These are phyloP conservation scores for Sebastes trivittatus DNA, from an alignment of 2,797 vertebrate genomes.

Conservation along the genomic window DNA sequence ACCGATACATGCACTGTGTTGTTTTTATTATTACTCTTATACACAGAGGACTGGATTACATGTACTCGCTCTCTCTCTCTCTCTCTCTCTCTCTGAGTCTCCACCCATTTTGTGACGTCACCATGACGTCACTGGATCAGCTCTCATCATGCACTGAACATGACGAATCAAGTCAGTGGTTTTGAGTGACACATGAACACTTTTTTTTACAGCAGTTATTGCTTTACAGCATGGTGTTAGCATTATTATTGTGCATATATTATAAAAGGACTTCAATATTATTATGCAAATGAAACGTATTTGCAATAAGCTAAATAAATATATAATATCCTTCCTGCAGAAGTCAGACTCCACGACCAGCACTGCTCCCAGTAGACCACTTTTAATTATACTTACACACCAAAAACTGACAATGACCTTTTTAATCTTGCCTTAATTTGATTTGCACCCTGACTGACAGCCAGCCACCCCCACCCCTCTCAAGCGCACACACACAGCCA, in stretches of 20 bases:
- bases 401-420: no score
- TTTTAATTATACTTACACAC: no score
- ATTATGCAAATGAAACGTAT: not conserved
- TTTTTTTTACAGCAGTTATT: not conserved
- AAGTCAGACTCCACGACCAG: no score
- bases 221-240: not conserved
- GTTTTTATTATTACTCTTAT: slow-evolving; percentile 2
- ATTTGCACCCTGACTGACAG: no score
- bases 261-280: not conserved
- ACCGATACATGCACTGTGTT: not conserved
- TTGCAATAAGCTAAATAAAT: not conserved
- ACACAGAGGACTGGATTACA: slow-evolving; percentile 5
- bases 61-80: slow-evolving; percentile 10
- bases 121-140: slow-evolving; percentile 55
- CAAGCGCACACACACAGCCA: no score
- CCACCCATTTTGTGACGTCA: slow-evolving; percentile 52
- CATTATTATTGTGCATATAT: not conserved
- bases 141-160: slow-evolving; percentile 25
- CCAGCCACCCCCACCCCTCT: no score
- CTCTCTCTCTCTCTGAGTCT: slow-evolving; percentile 14
- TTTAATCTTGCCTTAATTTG: no score
- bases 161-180: slow-evolving; percentile 22
- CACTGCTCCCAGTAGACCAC: no score
- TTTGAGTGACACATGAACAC: not conserved
- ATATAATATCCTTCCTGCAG: not conserved